These are phyloP conservation scores for Cephus cinctus DNA, from an alignment of 1,140 invertebrate species.

Conservation along the genomic window DNA sequence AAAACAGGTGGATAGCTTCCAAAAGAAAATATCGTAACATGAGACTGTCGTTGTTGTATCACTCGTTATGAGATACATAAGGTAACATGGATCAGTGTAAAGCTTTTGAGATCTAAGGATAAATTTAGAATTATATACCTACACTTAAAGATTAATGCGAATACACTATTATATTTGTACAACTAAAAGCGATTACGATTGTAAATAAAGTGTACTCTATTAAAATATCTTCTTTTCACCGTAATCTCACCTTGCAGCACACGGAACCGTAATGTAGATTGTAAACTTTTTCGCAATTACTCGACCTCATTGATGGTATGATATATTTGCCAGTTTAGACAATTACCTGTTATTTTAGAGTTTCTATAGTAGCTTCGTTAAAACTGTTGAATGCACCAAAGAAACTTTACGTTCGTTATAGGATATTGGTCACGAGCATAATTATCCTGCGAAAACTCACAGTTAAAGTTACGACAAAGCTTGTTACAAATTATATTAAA, in stretches of 20 bases:
- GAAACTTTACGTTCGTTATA: no score
- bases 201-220: constrained; percentile 17
- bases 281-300: not conserved
- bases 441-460: no score
- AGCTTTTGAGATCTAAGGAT: constrained; percentile 5
- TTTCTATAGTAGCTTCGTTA: constrained; percentile 3
- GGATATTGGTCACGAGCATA: no score
- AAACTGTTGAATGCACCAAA: no score
- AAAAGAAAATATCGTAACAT: no score
- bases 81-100: no score
- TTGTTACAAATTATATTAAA: no score
- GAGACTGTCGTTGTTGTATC: no score
- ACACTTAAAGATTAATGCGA: not conserved
- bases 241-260: no score
- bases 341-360: constrained; percentile 8
- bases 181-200: constrained; percentile 10
- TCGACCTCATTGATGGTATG: constrained; percentile 4
- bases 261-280: not conserved
- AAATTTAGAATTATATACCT: constrained; percentile 8
- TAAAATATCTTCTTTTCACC: not conserved
- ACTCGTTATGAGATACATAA: constrained; percentile 1
- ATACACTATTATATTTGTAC: constrained; percentile 23
- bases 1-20: no score
- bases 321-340: constrained; percentile 4
- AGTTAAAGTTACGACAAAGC: no score